Evolutionary conservation across 2,888 invertebrate species (phyloP), one percentile per base, ranked within the genome.

Genomic region (Ganaspis brasiliensis): DNA sequence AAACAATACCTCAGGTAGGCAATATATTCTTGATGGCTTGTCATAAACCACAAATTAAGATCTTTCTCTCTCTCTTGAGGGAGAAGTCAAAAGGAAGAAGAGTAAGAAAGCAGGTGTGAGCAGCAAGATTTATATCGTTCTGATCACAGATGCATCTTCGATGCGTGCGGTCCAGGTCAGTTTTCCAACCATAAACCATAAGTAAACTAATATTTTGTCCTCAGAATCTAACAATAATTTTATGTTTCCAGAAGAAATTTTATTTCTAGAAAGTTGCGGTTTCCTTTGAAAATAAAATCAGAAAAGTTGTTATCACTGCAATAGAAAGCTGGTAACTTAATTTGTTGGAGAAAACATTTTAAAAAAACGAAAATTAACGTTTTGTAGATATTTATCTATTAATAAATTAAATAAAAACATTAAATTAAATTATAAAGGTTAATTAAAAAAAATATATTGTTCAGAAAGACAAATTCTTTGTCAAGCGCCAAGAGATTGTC

Each of bases 61-160:
- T 45, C 14, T 40, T 40, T 40, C 10, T 40, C 40, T 31, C 61
- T 63, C 63, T 63, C 40, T 40, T 40, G 14, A 16, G 40, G 63
- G 63, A 63, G 63, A 63, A 63, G 37, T 40, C 19, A 63, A 63
- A 63, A 63, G 40, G 12, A 63, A 75, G 73, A 79, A 79, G 71
- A 72, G 40, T 73, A 71, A 72, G 52, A 74, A 59, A 45, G 61
- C 40, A 31, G 57, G 63, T 77, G 75, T 73, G 75, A 77, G 73
- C 67, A 73, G 55, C 35, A 31, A 24, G 63, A 80, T 74, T 76
- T 80, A 78, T 76, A 71, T 70, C 74, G 55, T 79, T 77, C 77
- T 74, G 79, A 77, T 78, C 79, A 71, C 31, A 59, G 59, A 16
- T 59, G 59, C 31, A 31, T 59, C 16, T 59, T 59, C 63, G 24